A percentile compares a stretch with the other conserved stretches of the same genome.
Conservation (phyloP, 2,797 vertebrate genomes). For the Pseudomugil tenellus region DNA sequence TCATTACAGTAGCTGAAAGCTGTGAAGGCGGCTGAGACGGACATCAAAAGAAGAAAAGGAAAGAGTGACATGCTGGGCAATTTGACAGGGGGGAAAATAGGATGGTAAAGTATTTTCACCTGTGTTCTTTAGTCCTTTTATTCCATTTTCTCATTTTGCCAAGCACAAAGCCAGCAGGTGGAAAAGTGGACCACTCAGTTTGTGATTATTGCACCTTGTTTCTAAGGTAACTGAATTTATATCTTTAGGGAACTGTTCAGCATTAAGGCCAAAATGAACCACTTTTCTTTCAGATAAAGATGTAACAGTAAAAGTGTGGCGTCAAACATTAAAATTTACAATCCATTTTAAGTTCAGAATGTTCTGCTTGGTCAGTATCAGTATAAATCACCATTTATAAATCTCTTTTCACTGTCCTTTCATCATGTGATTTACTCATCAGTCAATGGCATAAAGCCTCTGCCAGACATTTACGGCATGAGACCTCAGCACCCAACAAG, state of each 20-base stretch:
- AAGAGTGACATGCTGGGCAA: constrained; percentile 38
- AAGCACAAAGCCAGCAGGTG: constrained; percentile 49
- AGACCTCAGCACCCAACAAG: constrained; percentile 38
- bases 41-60: constrained; percentile 29
- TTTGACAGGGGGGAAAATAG: constrained; percentile 21
- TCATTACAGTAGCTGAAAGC: constrained; percentile 1
- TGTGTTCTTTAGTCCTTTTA: constrained; percentile 37
- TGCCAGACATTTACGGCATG: constrained; percentile 46
- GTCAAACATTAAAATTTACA: constrained; percentile 43
- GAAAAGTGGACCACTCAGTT: constrained; percentile 34
- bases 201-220: constrained; percentile 52
- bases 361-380: constrained; percentile 16
- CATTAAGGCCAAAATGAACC: constrained; percentile 50
- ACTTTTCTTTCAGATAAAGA: constrained; percentile 33
- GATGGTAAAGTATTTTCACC: constrained; percentile 56
- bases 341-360: constrained; percentile 32
- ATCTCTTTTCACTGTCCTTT: constrained; percentile 6
- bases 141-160: constrained; percentile 48
- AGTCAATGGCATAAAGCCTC: constrained; percentile 21
- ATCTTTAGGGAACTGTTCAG: constrained; percentile 29
- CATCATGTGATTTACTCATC: constrained; percentile 35
- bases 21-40: neutral
- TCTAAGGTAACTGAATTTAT: constrained; percentile 55
- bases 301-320: constrained; percentile 19
- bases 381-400: constrained; percentile 19